These are phyloP conservation scores for Aurelia aurita DNA, from an alignment of 30 jellyfish, hydroid and myxozoan species.

Conservation along the genomic window DNA sequence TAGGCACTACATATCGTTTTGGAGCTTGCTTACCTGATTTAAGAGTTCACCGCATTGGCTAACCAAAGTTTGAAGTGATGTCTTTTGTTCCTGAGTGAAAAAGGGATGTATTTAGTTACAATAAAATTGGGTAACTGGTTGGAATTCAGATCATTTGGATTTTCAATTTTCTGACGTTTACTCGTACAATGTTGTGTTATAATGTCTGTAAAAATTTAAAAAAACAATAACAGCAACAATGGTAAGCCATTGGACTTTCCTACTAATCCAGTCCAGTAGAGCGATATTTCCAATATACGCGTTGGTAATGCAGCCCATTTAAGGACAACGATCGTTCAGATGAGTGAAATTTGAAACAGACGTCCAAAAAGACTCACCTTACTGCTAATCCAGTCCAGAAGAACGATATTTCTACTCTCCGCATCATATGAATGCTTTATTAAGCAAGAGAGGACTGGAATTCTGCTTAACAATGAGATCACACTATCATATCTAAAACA, in stretches of 20 bases:
- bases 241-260: too few species aligned
- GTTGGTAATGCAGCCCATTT: too few species aligned
- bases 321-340: too few species aligned
- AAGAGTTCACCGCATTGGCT: constrained; percentile 75
- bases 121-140: too few species aligned
- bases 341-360: too few species aligned
- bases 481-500: constrained; percentile 78
- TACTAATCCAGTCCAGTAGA: too few species aligned
- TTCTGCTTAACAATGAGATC: constrained; percentile 63
- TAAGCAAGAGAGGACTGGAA: constrained; percentile 86
- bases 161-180: too few species aligned
- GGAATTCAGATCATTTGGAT: too few species aligned
- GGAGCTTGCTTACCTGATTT: constrained; percentile 59
- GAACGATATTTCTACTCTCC: constrained; percentile 11
- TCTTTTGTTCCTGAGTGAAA: constrained; percentile 74
- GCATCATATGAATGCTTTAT: background rate
- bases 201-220: too few species aligned
- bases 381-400: constrained; percentile 87
- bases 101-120: background rate
- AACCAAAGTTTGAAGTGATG: constrained; percentile 74
- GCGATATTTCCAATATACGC: too few species aligned
- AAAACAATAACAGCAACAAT: too few species aligned
- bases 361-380: constrained; percentile 44
- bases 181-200: too few species aligned
- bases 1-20: background rate